Evolutionary conservation across 2,113 vertebrate genomes (phyloP), one percentile per base, ranked within the genome.

Genomic region (Bubo bubo): DNA sequence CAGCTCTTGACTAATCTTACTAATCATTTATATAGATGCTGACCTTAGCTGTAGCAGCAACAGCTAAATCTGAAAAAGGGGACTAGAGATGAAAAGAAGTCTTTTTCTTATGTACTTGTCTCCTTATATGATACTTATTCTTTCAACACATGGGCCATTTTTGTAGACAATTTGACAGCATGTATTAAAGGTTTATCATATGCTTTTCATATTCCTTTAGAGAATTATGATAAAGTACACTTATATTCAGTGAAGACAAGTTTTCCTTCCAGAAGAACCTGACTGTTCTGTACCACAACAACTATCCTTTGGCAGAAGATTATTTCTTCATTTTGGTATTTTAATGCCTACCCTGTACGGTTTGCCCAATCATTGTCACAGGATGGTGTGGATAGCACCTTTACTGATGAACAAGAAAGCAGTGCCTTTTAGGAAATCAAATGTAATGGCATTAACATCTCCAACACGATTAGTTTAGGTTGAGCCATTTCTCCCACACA

Each of bases 61-160:
- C 52, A 96, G 80, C 91, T 97, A 86, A 84, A 92, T 94, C 83
- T 91, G 93, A 94, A 96, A 95, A 92, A 86, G 63, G 47, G 82
- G 75, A 90, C 86, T 84, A 59, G 49, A 95, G 75, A 95, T 68
- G 80, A 75, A 89, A 93, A 89, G 70, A 83, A 94, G 83, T 68
- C 60, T 96, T 43, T 95, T 96, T 96, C 79, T 95, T 93, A 92
- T 91, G 76, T 94, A 79, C 94, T 95, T 90, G 90, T 93, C 90
- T 96, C 79, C 83, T 95, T 86, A 84, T 64, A 94, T 77, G 88
- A 83, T 95, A 75, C 76, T 94, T 96, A 84, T 88, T 97, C 92
- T 95, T 97, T 97, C 91, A 97, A 97, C 94, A 97, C 86, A 87
- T 97, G 50, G 88, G 93, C 91, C 96, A 95, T 94, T 96, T 96